phyloP scores from a whole-genome alignment of 2,888 invertebrate species.

The Orthonevra nobilis region DNA sequence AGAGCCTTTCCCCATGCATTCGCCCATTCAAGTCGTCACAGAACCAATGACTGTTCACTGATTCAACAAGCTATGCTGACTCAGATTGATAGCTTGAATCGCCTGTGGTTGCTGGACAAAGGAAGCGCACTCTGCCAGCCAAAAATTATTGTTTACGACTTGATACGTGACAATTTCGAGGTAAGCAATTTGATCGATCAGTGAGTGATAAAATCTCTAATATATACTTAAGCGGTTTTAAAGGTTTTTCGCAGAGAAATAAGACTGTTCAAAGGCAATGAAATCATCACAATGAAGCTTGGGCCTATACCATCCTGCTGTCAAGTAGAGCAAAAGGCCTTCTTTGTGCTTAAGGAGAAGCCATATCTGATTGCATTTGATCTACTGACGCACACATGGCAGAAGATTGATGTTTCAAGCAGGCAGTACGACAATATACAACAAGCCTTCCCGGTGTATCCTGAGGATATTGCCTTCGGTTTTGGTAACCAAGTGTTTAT shows the following conservation, averaged over 20 bases:
- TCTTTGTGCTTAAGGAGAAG: conserved; percentile 73
- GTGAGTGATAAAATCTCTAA: too few species aligned
- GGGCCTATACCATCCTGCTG: conserved; percentile 72
- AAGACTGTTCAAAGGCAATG: conserved; percentile 31
- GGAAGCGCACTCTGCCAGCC: conserved; percentile 72
- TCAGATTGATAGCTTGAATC: conserved; percentile 76
- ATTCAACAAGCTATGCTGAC: conserved; percentile 77
- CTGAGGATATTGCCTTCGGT: conserved; percentile 76
- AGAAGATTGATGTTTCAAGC: conserved; percentile 71
- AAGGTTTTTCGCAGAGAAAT: conserved; percentile 53
- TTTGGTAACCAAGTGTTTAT: conserved; percentile 74
- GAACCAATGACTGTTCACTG: conserved; percentile 72
- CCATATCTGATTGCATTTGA: conserved; percentile 75
- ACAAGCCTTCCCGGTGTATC: conserved; percentile 74
- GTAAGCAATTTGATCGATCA: conserved; percentile 54
- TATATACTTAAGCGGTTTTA: too few species aligned
- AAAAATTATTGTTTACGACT: conserved; percentile 76
- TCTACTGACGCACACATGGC: conserved; percentile 76
- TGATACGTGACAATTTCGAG: conserved; percentile 76
- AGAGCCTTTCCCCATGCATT: conserved; percentile 72
- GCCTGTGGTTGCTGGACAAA: conserved; percentile 77
- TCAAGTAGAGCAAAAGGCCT: conserved; percentile 75
- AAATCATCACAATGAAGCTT: conserved; percentile 49
- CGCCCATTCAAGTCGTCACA: conserved; percentile 22
- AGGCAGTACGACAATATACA: conserved; percentile 74